A percentile compares a stretch with the other conserved stretches of the same genome.
These are phyloP conservation scores for Tapirus terrestris DNA, from an alignment of 2,113 vertebrate species.

Conservation along the genomic window DNA sequence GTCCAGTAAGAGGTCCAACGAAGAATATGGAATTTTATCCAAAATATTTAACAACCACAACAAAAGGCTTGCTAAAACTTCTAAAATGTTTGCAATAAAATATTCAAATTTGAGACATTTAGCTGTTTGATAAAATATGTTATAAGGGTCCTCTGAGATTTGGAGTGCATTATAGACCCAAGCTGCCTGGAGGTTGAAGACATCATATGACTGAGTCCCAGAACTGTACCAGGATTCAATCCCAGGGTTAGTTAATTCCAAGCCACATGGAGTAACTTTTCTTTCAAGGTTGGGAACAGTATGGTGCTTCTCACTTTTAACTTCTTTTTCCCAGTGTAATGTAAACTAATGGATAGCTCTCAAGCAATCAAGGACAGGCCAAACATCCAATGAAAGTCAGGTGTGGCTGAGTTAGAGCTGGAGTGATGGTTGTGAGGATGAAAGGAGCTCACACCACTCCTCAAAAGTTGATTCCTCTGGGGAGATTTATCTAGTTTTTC, in stretches of 20 bases:
- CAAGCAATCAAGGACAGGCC: not conserved
- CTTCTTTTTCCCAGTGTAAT: not conserved
- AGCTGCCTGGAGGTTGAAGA: not conserved
- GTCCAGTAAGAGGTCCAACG: not conserved
- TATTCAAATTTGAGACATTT: not conserved
- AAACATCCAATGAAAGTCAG: not conserved
- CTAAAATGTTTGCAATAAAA: not conserved
- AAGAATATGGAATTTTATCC: not conserved
- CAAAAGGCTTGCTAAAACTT: conserved; percentile 7
- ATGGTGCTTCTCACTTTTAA: not conserved
- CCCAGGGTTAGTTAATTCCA: not conserved
- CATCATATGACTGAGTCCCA: not conserved
- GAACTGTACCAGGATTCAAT: not conserved
- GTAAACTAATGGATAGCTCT: not conserved
- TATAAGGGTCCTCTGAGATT: not conserved
- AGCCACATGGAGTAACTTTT: not conserved
- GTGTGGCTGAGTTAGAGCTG: not conserved
- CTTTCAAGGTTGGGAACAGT: not conserved
- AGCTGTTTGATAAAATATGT: not conserved
- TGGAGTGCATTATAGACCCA: not conserved
- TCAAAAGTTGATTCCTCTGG: not conserved
- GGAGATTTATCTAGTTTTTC: not conserved
- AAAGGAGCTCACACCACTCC: not conserved
- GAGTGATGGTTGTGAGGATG: not conserved
- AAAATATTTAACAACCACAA: conserved; percentile 40